Evolutionary conservation across 2,113 vertebrate genomes (phyloP).

Genomic region (Rhegmatorhina hoffmannsi): DNA sequence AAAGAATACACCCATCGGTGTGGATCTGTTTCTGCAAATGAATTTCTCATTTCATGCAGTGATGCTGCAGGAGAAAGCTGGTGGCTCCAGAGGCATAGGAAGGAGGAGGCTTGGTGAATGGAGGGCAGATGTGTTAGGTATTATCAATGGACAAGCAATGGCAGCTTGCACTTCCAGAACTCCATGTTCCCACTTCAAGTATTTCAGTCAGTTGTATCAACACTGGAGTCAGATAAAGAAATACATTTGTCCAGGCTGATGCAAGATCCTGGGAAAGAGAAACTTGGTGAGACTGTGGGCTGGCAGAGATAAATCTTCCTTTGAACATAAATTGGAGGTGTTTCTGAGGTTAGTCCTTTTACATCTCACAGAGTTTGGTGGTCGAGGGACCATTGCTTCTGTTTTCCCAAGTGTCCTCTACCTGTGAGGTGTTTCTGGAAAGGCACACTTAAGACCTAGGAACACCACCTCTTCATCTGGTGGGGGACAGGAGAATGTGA

Average conservation of each 20-base stretch:
- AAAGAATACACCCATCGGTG: too few relatives aligned
- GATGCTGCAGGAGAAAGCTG: not conserved
- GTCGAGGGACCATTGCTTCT: conserved; percentile 50
- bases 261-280: not conserved
- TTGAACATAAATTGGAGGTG: not conserved
- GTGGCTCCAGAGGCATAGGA: not conserved
- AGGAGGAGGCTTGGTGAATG: not conserved
- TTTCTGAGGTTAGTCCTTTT: not conserved
- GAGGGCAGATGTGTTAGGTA: not conserved
- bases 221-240: not conserved
- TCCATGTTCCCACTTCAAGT: not conserved
- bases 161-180: not conserved
- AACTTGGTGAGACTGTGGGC: not conserved
- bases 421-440: conserved; percentile 41
- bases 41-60: not conserved
- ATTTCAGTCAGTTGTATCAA: not conserved
- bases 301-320: not conserved
- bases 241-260: not conserved
- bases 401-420: conserved; percentile 68
- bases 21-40: too few relatives aligned
- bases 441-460: not conserved
- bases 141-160: not conserved
- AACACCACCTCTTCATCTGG: not conserved
- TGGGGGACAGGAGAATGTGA: not conserved
- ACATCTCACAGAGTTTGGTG: not conserved